Conservation (phyloP, 2,888 invertebrate species). For the Cerastis leucographa region DNA sequence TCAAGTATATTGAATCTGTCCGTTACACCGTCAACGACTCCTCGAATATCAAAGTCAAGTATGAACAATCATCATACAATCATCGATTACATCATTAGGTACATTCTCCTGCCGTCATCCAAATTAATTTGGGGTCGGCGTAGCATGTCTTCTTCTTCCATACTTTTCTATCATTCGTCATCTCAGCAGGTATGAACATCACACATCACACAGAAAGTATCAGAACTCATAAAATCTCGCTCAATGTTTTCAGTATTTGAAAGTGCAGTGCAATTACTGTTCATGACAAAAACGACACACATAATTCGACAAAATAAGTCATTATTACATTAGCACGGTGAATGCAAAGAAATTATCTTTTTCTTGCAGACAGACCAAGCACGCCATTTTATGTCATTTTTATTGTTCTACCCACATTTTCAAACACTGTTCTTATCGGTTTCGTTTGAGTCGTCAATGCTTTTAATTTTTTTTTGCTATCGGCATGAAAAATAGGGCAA, state of each 20-base stretch:
- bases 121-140: no score
- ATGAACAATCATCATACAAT: neutral
- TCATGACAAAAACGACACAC: slow-evolving; percentile 37
- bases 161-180: no score
- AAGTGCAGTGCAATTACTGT: slow-evolving; percentile 39
- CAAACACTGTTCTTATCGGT: slow-evolving; percentile 10
- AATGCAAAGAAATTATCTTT: slow-evolving; percentile 49
- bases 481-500: neutral
- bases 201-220: neutral
- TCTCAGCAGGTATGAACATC: neutral
- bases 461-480: neutral
- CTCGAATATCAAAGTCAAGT: neutral
- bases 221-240: slow-evolving; percentile 12
- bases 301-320: slow-evolving; percentile 44
- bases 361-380: slow-evolving; percentile 35
- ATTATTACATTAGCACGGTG: slow-evolving; percentile 53
- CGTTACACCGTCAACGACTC: neutral
- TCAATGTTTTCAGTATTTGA: slow-evolving; percentile 25
- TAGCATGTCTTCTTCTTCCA: no score
- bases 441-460: neutral
- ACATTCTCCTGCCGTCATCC: no score
- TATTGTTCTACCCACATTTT: slow-evolving; percentile 50
- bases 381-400: slow-evolving; percentile 36
- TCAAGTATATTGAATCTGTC: neutral
- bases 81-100: no score